Evolutionary conservation across 2,113 vertebrate species (phyloP).

Genomic region (Festucalex cinctus): DNA sequence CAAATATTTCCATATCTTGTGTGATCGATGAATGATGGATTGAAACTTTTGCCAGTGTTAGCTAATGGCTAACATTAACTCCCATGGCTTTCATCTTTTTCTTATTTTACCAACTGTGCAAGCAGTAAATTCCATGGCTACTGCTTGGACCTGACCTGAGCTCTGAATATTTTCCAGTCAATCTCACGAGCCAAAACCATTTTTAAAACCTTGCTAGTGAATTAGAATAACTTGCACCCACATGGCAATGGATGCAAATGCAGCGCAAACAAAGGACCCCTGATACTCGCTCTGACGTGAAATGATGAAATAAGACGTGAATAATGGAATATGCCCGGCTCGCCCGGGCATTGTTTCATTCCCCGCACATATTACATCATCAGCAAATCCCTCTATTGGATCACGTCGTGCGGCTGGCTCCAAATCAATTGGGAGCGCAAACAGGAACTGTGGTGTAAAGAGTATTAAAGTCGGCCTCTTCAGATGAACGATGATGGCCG

Average conservation of each 20-base stretch:
- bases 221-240: background rate
- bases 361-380: slow-evolving; percentile 44
- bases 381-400: slow-evolving; percentile 30
- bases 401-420: slow-evolving; percentile 10
- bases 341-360: slow-evolving; percentile 13
- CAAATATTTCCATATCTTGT: no score
- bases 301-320: slow-evolving; percentile 48
- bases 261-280: slow-evolving; percentile 5
- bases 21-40: no score
- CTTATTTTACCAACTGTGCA: background rate
- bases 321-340: slow-evolving; percentile 39
- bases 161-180: background rate
- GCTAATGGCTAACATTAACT: background rate
- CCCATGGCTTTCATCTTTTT: background rate
- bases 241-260: background rate
- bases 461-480: slow-evolving; percentile 17
- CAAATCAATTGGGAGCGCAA: slow-evolving; percentile 17
- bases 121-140: background rate
- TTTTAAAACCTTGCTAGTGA: no score
- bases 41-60: background rate
- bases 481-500: background rate
- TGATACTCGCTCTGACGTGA: slow-evolving; percentile 34
- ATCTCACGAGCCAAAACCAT: background rate
- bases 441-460: slow-evolving; percentile 14
- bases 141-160: background rate